Percentiles rank a stretch among this genome's conserved stretches.
Conservation (phyloP, 2,888 invertebrate species). For the Metellina segmentata region DNA sequence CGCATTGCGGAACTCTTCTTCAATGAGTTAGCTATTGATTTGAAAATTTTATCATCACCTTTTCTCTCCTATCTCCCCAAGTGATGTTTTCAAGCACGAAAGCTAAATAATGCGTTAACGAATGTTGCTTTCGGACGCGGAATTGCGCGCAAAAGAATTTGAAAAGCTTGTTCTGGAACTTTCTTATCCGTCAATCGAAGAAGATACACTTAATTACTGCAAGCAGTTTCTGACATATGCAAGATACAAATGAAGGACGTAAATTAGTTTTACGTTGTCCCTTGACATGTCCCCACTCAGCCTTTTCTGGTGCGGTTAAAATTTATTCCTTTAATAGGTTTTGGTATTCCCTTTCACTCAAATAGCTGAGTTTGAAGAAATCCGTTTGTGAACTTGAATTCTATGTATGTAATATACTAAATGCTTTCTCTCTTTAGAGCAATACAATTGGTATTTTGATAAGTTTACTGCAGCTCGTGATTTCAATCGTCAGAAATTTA, state of each 20-base stretch:
- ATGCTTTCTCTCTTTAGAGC: too few species aligned
- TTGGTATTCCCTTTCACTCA: background rate
- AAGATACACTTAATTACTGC: background rate
- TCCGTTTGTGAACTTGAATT: too few species aligned
- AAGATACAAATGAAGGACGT: background rate
- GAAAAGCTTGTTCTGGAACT: background rate
- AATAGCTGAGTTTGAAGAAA: too few species aligned
- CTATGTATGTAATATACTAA: too few species aligned
- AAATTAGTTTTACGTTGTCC: background rate
- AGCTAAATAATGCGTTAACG: slow-evolving; percentile 8
- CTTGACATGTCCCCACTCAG: background rate
- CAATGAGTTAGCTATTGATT: slow-evolving; percentile 49
- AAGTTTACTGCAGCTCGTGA: too few species aligned
- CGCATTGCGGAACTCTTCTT: slow-evolving; percentile 42
- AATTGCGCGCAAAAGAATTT: background rate
- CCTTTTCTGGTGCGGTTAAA: background rate
- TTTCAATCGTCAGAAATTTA: too few species aligned
- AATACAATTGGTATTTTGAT: too few species aligned
- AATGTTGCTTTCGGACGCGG: background rate
- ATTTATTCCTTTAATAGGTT: background rate
- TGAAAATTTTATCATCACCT: slow-evolving; percentile 41
- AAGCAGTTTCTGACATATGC: background rate
- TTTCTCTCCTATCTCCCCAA: slow-evolving; percentile 12
- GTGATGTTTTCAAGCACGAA: slow-evolving; percentile 1
- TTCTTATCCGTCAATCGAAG: slow-evolving; percentile 3